phyloP scores from a whole-genome alignment of 1,140 invertebrate genomes.

The Leptinotarsa texana region DNA sequence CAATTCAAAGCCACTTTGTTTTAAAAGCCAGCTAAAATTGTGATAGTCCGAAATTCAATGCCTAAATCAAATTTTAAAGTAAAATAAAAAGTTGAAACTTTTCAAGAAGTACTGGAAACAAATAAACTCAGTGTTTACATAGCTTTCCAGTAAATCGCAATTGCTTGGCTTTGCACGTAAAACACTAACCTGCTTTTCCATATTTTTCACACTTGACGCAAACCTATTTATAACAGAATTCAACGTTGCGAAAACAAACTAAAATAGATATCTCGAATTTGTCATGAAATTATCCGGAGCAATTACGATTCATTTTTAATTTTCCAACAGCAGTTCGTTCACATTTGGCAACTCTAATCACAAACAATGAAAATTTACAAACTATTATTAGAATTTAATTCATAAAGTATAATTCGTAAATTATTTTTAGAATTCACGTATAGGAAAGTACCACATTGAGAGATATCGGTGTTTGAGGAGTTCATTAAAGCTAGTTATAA shows the following conservation, averaged over 20 bases:
- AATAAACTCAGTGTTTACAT: not conserved
- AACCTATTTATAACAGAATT: not conserved
- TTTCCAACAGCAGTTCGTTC: not conserved
- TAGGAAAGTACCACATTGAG: too few species aligned
- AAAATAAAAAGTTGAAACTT: too few species aligned
- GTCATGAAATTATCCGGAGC: not conserved
- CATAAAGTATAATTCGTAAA: not conserved
- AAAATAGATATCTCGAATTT: constrained; percentile 1
- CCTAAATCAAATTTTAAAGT: too few species aligned
- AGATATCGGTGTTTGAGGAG: too few species aligned
- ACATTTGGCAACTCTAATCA: not conserved
- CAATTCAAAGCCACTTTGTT: too few species aligned
- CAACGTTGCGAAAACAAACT: not conserved
- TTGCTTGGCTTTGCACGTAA: not conserved
- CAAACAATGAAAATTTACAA: not conserved
- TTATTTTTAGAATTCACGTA: too few species aligned
- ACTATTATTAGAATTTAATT: not conserved
- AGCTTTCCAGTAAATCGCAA: not conserved
- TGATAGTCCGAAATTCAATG: too few species aligned
- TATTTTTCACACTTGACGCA: not conserved
- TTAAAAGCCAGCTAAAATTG: too few species aligned
- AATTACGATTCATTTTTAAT: not conserved
- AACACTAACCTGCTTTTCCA: not conserved
- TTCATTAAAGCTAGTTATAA: too few species aligned
- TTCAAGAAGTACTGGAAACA: too few species aligned